Evolutionary conservation across 2,113 vertebrate genomes (phyloP), one percentile per base, ranked within the genome.

Genomic region (Gadus macrocephalus): DNA sequence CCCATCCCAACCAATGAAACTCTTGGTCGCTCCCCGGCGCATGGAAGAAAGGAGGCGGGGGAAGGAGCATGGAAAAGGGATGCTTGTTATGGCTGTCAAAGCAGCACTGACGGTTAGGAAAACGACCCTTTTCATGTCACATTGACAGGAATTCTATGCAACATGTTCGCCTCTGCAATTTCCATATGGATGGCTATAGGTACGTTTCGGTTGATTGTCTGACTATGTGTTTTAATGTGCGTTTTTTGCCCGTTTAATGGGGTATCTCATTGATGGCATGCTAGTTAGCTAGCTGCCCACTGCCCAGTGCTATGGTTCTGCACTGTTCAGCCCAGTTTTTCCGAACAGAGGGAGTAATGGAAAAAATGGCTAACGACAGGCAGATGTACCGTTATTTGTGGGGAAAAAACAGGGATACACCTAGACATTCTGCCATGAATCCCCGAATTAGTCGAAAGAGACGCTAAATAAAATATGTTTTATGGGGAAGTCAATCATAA

Each of bases 61-160:
- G 81, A 69, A 84, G 87, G 87, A 88, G 55, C 31, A 12, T 61
- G 79, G 5, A 31, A 53, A 35, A 61, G 69, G 76, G 83, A 87
- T 85, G 89, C 89, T 91, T 68, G 72, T 76, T 80, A 80, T 80
- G 86, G 85, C 86, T 87, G 85, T 87, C 85, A 85, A 70, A 78
- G 62, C 79, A 70, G 72, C 67, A 49, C 42, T 49, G 78, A 72
- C 70, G 66, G 75, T 59, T 74, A 70, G 63, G 68, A 55, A 75
- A 71, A 81, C 71, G 53, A 14, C 27, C 28, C 0, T 67, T 80
- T 80, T 62, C 62, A 84, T 87, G 79, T 77, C 12, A 82, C 69
- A 68, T 77, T 74, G 19, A 72, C 71, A 67, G n/a, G 71, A 62
- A 79, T 56, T 66, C 55, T 25, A 2, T 14, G n/a, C 80, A 81